Base-by-base conservation (phyloP, 2,888 invertebrate species). In the Anodontia alba region DNA sequence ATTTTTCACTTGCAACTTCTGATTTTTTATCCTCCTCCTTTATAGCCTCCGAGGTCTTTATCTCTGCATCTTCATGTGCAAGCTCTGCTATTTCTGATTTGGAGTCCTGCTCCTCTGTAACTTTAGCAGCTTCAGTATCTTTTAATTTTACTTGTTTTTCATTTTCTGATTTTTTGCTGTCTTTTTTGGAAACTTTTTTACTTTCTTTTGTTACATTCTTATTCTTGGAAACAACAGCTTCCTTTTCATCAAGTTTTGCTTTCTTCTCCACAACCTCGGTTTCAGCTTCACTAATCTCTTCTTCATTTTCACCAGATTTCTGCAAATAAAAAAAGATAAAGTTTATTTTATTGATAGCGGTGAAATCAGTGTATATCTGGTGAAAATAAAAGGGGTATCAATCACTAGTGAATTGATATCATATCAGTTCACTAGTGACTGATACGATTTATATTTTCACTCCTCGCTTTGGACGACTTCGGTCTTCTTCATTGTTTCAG, bases 71-170 rank as follows among this genome's bases (percentile, higher is more conserved):
- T 62, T 54, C 54, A 54, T 17, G 20, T 26, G 51, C 73, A 73
- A 8, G 17, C 17, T 73, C 46, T 62, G 76, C 62, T 62, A 51
- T 33, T 29, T 46, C 68, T 33, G 12, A 29, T 33, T 10, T 31
- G n/a, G 57, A 62, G 10, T 31, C 49, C 42, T 77, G 70, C 33
- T 49, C 75, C 15, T 54, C 54, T 26, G 5, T 7, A 10, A 75
- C 26, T 73, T 43, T 23, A 36, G 54, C 71, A 49, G n/a, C 71
- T 31, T 42, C 17, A 43, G n/a, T 15, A 36, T 76, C 73, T 46
- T 72, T 67, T 43, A 26, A 72, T 51, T 76, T 42, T 67, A 38
- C 29, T 62, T 57, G 69, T 62, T 66, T 76, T 31, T 78, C 66
- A 23, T 49, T 49, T 72, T 51, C n/a, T 12, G 46, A 20, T 17